phyloP scores from a whole-genome alignment of 2,113 vertebrate species.

The Aramus guarauna region DNA sequence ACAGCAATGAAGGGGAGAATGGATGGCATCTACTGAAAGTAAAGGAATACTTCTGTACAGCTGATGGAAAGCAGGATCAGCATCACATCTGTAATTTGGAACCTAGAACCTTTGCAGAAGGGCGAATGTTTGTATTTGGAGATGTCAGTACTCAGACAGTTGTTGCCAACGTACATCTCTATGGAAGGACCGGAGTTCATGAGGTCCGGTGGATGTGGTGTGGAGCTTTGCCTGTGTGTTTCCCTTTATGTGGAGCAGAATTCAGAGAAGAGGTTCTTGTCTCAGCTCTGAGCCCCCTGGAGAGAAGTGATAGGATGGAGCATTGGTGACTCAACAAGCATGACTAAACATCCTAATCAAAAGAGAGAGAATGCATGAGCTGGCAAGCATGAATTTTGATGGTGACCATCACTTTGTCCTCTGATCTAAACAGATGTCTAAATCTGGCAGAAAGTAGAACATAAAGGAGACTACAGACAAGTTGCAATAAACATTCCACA shows the following conservation, averaged over 20 bases:
- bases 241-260: neutral
- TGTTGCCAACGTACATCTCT: neutral
- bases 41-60: neutral
- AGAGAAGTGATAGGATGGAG: neutral
- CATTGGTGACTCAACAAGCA: neutral
- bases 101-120: neutral
- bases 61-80: neutral
- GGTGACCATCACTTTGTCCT: neutral
- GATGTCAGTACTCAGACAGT: neutral
- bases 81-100: neutral
- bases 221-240: neutral
- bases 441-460: neutral
- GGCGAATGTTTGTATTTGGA: rapidly evolving
- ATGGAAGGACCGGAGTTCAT: neutral
- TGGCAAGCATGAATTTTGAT: neutral
- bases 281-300: neutral
- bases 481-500: neutral
- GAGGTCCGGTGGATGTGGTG: neutral
- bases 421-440: neutral
- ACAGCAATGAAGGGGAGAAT: neutral
- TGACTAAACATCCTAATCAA: neutral
- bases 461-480: neutral
- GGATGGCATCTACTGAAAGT: neutral
- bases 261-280: neutral
- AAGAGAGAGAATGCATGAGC: neutral